Base-by-base conservation (phyloP, 2,113 vertebrate genomes). In the Cheirogaleus medius region DNA sequence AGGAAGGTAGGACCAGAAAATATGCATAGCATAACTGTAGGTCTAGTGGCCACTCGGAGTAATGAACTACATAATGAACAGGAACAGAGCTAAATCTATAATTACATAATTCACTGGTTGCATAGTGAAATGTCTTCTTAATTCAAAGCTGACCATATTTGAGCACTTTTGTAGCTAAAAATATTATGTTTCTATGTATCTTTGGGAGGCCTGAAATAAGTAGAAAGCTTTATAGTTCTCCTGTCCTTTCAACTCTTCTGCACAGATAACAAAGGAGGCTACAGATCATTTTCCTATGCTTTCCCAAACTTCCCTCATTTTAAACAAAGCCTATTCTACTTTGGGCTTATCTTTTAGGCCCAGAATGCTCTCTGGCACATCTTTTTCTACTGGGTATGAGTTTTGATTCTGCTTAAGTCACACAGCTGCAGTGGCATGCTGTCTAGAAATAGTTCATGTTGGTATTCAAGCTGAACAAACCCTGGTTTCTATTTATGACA, bases 401-500 rank as follows among this genome's bases (percentile, higher is more conserved):
- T 88, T 84, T 63, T 86, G 76, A 86, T 71, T 90, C 60, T 86
- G 91, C 56, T 42, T 37, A 52, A 80, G 78, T 74, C 58, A 76
- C 90, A 97, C 60, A 95, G 97, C 92, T 97, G 87, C 71, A 85
- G 69, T 8, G 14, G 39, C 73, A 64, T 34, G 21, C 74, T 95
- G 58, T 80, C 97, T 95, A 91, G 97, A 97, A 97, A 97, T 77
- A 97, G 89, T 82, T 10, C 63, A 18, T 52, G 68, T 42, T 90
- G 74, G 96, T 89, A 90, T 86, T 92, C 88, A 91, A 98, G 96
- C 63, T 83, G 77, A 95, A 96, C 17, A 29, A 95, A 85, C 44
- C 60, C 91, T 83, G 80, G 44, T 74, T 88, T 96, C 93, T 97
- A 96, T 96, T 97, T 97, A 91, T 91, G 95, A 94, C 49, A 77